phyloP scores from a whole-genome alignment of 2,797 vertebrate species.

The Sebastes dallii region DNA sequence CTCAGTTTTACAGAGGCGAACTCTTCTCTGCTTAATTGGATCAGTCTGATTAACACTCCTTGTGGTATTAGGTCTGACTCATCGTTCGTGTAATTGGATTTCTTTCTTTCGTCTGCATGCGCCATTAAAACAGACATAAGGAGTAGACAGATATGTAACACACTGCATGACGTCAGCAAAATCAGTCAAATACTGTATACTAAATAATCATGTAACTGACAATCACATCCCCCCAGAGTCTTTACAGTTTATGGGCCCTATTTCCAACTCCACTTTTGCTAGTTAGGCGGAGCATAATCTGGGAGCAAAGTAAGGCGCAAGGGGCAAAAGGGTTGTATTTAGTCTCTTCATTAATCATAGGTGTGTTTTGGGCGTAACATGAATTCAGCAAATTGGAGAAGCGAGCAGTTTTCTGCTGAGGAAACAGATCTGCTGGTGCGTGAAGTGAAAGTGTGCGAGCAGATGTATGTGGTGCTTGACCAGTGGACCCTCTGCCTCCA shows the following conservation, averaged over 20 bases:
- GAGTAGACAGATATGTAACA: background rate
- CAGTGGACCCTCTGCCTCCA: too few relatives aligned
- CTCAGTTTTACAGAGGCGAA: background rate
- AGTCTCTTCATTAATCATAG: too few relatives aligned
- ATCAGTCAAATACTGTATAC: background rate
- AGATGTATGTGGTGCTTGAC: too few relatives aligned
- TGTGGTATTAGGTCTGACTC: conserved; percentile 10
- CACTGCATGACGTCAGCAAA: background rate
- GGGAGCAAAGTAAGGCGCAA: too few relatives aligned
- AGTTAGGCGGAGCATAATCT: too few relatives aligned
- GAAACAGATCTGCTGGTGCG: too few relatives aligned
- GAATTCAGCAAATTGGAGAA: too few relatives aligned
- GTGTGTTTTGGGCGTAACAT: too few relatives aligned
- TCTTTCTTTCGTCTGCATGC: background rate
- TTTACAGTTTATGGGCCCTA: background rate
- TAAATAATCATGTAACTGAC: background rate
- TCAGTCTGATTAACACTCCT: conserved; percentile 7
- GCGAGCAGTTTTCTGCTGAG: too few relatives aligned
- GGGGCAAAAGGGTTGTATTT: too few relatives aligned
- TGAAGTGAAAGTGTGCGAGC: rapidly evolving
- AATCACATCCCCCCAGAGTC: background rate
- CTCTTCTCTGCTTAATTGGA: conserved; percentile 23
- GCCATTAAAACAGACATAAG: background rate
- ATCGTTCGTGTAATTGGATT: conserved; percentile 11
- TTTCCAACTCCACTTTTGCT: too few relatives aligned